phyloP scores from a whole-genome alignment of 1,140 invertebrate species.

The Chionoecetes opilio region DNA sequence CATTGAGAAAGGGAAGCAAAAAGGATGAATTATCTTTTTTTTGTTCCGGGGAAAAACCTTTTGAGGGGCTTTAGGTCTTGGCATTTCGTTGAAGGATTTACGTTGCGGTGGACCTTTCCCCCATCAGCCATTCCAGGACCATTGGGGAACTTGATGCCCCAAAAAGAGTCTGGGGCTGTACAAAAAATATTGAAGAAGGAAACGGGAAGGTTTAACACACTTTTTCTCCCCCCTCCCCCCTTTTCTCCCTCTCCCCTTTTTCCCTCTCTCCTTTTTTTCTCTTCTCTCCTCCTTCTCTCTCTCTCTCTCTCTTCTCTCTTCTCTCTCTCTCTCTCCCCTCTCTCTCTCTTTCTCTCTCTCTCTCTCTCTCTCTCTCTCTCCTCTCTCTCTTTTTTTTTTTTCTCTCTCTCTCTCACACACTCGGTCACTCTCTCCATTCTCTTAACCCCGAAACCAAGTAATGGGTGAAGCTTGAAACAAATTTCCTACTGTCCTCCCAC shows the following conservation, averaged over 20 bases:
- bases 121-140: slow-evolving; percentile 38
- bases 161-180: not conserved
- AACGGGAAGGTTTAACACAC: not conserved
- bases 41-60: too few relatives aligned
- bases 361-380: slow-evolving; percentile 50
- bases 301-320: slow-evolving; percentile 52
- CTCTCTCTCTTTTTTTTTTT: too few relatives aligned
- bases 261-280: slow-evolving; percentile 21
- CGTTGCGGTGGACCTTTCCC: slow-evolving; percentile 31
- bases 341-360: slow-evolving; percentile 57
- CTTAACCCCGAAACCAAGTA: not conserved
- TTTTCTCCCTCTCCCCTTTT: not conserved
- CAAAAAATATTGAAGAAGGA: not conserved
- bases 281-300: not conserved
- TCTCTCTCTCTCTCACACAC: too few relatives aligned
- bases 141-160: slow-evolving; percentile 20
- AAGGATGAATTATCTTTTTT: too few relatives aligned
- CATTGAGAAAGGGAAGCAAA: too few relatives aligned
- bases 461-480: not conserved
- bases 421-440: too few relatives aligned
- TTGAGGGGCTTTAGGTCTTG: too few relatives aligned
- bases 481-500: not conserved
- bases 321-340: slow-evolving; percentile 58
- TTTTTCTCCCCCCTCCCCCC: slow-evolving; percentile 15
- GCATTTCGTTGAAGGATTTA: not conserved